These are phyloP conservation scores for Pygoscelis adeliae DNA, from an alignment of 2,113 vertebrate species.

Conservation along the genomic window DNA sequence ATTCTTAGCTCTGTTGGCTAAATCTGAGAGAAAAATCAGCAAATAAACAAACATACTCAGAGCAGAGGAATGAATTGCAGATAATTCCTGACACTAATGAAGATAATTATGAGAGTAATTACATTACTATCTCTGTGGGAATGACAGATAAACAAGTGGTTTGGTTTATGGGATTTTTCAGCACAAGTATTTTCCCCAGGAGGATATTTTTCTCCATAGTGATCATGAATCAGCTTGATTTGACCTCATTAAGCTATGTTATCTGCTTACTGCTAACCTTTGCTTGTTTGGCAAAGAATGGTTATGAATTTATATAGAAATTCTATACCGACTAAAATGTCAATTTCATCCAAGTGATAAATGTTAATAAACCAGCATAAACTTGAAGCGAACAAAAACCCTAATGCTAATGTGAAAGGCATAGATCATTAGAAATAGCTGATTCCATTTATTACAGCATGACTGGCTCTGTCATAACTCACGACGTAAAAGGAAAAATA, in stretches of 20 bases:
- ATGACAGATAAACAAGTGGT: conserved; percentile 98
- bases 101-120: conserved; percentile 98
- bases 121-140: conserved; percentile 98
- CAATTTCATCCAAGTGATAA: conserved; percentile 40
- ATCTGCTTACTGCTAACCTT: conserved; percentile 75
- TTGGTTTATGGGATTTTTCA: conserved; percentile 87
- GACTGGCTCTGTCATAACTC: background rate
- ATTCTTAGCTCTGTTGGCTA: conserved; percentile 76
- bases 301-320: conserved; percentile 55
- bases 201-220: conserved; percentile 75
- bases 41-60: conserved; percentile 82
- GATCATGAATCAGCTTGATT: conserved; percentile 80
- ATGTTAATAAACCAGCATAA: conserved; percentile 64
- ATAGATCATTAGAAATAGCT: background rate
- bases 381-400: background rate
- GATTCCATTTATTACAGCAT: background rate
- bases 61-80: conserved; percentile 89
- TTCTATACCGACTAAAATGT: conserved; percentile 41
- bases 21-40: conserved; percentile 76
- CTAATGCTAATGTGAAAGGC: background rate
- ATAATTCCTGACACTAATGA: conserved; percentile 98
- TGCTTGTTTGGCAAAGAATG: conserved; percentile 51
- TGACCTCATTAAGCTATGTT: conserved; percentile 77
- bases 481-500: background rate
- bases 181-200: conserved; percentile 81